phyloP scores from a whole-genome alignment of 2,888 invertebrate genomes.

The Lasioglossum oenotherae region DNA sequence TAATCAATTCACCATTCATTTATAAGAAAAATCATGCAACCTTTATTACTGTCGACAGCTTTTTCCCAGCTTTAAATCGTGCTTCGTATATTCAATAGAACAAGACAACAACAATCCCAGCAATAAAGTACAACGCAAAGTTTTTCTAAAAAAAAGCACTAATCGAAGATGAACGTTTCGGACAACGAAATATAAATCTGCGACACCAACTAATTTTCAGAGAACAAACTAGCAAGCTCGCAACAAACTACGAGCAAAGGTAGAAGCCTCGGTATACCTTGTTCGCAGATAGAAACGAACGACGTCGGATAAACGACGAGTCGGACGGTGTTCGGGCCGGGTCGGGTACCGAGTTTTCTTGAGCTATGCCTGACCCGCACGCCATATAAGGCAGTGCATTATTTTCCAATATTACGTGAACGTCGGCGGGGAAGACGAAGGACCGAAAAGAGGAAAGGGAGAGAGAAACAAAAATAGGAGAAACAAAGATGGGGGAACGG shows the following conservation, averaged over 20 bases:
- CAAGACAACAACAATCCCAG: background rate
- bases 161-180: no score
- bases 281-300: slow-evolving; percentile 33
- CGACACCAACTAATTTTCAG: background rate
- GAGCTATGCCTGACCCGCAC: slow-evolving; percentile 56
- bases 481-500: slow-evolving; percentile 34
- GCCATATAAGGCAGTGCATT: slow-evolving; percentile 79
- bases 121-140: background rate
- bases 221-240: background rate
- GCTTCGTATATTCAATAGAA: background rate
- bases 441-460: slow-evolving; percentile 19
- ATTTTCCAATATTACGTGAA: slow-evolving; percentile 81
- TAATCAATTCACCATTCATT: background rate
- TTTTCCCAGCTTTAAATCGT: background rate
- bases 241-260: background rate
- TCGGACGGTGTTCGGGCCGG: slow-evolving; percentile 16
- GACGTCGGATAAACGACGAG: slow-evolving; percentile 46
- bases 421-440: slow-evolving; percentile 55
- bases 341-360: slow-evolving; percentile 41
- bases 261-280: background rate
- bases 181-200: no score
- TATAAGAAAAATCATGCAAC: background rate
- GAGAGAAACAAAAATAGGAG: no score
- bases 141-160: no score
- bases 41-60: background rate